Conservation (phyloP, 2,113 vertebrate genomes). For the Rhinoptilus africanus region DNA sequence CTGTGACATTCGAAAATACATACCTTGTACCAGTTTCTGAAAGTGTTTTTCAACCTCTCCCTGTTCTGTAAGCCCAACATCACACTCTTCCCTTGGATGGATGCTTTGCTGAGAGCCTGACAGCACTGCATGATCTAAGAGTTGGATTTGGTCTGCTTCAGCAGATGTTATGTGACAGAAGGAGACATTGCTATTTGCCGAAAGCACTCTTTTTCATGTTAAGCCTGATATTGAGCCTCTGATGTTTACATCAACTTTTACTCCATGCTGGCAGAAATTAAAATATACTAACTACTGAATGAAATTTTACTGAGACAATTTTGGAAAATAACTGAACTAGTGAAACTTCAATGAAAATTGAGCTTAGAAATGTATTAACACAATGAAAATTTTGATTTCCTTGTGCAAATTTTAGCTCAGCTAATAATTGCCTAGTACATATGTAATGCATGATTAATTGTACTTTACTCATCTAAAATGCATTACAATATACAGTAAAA, state of each 20-base stretch:
- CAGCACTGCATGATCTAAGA: background rate
- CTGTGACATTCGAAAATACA: background rate
- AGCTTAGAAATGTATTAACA: background rate
- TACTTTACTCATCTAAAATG: background rate
- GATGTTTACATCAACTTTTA: background rate
- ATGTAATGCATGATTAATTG: background rate
- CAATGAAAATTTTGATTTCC: background rate
- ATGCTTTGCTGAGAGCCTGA: background rate
- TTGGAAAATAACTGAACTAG: background rate
- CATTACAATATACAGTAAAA: background rate
- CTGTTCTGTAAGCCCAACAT: accelerated
- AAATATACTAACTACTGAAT: background rate
- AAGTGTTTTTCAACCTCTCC: background rate
- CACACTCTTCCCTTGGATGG: background rate
- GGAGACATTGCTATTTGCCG: background rate
- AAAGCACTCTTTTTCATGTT: background rate
- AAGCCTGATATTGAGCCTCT: background rate
- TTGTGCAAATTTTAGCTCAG: background rate
- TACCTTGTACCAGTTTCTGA: background rate
- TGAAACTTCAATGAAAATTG: background rate
- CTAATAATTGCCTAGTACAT: background rate
- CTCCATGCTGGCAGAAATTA: background rate
- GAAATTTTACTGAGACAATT: background rate
- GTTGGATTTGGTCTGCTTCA: background rate
- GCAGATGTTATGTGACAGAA: background rate